phyloP scores from a whole-genome alignment of 2,113 vertebrate species.

The Meriones unguiculatus region DNA sequence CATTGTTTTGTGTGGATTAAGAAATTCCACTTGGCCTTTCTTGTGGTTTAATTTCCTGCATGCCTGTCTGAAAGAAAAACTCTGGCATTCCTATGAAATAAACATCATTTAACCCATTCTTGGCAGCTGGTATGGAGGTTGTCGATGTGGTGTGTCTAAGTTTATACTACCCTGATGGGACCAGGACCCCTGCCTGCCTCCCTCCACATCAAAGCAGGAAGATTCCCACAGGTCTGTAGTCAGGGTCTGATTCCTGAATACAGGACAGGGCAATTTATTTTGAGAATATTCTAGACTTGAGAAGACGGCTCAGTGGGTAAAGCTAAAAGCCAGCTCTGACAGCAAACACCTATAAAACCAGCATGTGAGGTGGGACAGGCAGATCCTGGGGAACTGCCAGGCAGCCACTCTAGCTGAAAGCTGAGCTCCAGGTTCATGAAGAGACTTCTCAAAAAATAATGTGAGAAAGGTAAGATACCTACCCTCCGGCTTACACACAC shows the following conservation, averaged over 20 bases:
- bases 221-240: background rate
- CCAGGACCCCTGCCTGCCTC: background rate
- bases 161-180: background rate
- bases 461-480: background rate
- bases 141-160: background rate
- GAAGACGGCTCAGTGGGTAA: background rate
- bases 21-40: conserved; percentile 65
- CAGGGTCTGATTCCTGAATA: background rate
- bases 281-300: background rate
- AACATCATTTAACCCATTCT: conserved; percentile 47
- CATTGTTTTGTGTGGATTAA: conserved; percentile 72
- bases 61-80: conserved; percentile 50
- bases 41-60: conserved; percentile 73
- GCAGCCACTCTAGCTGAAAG: background rate
- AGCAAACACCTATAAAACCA: background rate
- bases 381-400: background rate
- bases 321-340: background rate
- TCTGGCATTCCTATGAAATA: conserved; percentile 43
- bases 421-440: background rate
- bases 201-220: background rate
- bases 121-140: background rate
- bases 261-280: background rate
- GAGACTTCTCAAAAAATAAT: background rate
- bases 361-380: background rate
- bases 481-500: background rate